These are phyloP conservation scores for Popillia japonica DNA, from an alignment of 1,140 invertebrate genomes.

Conservation along the genomic window DNA sequence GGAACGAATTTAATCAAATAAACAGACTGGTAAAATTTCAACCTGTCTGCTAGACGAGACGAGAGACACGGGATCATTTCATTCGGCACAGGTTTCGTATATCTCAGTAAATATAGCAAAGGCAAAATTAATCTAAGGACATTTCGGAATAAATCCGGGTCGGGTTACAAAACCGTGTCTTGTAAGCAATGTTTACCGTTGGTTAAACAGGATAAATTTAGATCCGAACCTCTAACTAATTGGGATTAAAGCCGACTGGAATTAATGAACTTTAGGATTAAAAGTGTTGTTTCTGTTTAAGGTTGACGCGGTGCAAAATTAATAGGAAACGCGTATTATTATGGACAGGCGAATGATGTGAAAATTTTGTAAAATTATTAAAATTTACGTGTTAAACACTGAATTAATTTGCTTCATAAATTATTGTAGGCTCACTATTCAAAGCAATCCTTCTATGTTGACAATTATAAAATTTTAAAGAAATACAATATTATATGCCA, in stretches of 20 bases:
- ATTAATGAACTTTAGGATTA: slow-evolving; percentile 15
- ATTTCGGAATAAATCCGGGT: slow-evolving; percentile 1
- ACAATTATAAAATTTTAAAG: no score
- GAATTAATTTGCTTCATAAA: no score
- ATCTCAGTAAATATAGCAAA: slow-evolving; percentile 6
- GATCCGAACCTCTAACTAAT: slow-evolving; percentile 18
- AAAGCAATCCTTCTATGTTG: no score
- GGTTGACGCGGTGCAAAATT: not conserved
- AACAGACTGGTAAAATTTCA: not conserved
- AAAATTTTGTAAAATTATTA: no score
- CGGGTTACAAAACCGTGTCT: slow-evolving; percentile 3
- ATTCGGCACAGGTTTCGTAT: slow-evolving; percentile 4
- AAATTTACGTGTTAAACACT: no score
- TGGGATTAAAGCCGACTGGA: slow-evolving; percentile 4
- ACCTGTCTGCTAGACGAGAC: not conserved
- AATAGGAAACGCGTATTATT: not conserved
- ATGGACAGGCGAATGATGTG: no score
- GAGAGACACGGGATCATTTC: not conserved
- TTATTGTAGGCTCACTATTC: no score
- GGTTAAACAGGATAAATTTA: slow-evolving; percentile 19
- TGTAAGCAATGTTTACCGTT: slow-evolving; percentile 14
- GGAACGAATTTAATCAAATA: not conserved
- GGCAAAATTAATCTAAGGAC: slow-evolving; percentile 10
- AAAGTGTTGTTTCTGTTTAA: not conserved
- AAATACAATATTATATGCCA: no score